Evolutionary conservation across 2,113 vertebrate species (phyloP).

Genomic region (Albula glossodonta): DNA sequence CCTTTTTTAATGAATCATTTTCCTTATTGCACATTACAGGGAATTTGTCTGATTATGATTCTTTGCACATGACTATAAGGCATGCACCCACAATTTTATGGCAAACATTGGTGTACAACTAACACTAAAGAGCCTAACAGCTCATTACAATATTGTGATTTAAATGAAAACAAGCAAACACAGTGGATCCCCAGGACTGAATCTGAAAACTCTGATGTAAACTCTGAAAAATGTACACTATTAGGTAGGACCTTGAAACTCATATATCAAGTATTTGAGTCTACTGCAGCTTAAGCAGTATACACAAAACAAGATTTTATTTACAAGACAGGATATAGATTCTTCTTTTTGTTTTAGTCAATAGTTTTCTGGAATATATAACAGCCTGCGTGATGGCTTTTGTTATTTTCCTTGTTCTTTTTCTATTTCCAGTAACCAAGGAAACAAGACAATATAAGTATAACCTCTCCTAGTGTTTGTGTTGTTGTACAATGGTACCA

Average conservation of each 20-base stretch:
- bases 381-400: background rate
- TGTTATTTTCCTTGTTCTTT: background rate
- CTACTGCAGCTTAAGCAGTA: background rate
- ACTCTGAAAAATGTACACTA: background rate
- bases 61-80: too few relatives aligned
- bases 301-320: background rate
- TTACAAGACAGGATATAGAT: background rate
- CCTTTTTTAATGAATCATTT: too few relatives aligned
- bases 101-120: too few relatives aligned
- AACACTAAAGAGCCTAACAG: too few relatives aligned
- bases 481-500: background rate
- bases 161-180: too few relatives aligned
- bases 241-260: background rate
- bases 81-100: too few relatives aligned
- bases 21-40: too few relatives aligned
- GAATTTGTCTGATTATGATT: too few relatives aligned
- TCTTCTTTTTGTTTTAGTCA: background rate
- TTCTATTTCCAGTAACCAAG: background rate
- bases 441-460: conserved; percentile 3
- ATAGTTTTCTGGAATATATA: background rate
- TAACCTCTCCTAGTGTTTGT: background rate
- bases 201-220: too few relatives aligned
- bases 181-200: too few relatives aligned
- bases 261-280: background rate
- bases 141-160: too few relatives aligned